phyloP scores from a whole-genome alignment of 2,113 vertebrate species.

The Laterallus jamaicensis region DNA sequence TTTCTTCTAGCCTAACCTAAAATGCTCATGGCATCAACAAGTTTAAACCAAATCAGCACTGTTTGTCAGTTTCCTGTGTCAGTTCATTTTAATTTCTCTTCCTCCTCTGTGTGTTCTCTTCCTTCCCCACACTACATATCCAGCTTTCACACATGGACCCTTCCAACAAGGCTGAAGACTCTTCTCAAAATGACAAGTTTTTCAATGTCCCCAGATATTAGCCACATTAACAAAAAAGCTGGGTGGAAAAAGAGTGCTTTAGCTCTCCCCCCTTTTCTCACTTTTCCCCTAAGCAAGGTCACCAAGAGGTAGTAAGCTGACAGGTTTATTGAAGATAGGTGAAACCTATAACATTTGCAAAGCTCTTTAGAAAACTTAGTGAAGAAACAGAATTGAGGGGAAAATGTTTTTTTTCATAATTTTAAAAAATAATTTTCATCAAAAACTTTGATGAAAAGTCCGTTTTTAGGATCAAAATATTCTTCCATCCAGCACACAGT shows the following conservation, averaged over 20 bases:
- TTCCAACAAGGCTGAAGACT: background rate
- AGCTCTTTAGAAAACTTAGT: background rate
- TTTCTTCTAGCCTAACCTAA: background rate
- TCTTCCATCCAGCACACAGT: background rate
- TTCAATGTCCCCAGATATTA: background rate
- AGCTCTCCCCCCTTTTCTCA: background rate
- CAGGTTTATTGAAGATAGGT: background rate
- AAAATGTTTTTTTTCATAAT: background rate
- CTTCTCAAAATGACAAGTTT: background rate
- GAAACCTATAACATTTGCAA: background rate
- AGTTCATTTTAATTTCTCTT: background rate
- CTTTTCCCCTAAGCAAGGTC: background rate
- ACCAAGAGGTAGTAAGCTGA: background rate
- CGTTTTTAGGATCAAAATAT: background rate
- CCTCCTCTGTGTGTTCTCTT: background rate
- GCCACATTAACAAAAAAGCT: background rate
- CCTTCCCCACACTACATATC: background rate
- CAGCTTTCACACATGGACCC: background rate
- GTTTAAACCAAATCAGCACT: background rate
- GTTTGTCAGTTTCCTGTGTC: rapidly evolving
- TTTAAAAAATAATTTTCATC: too few relatives aligned
- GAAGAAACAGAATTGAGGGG: background rate
- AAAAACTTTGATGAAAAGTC: background rate
- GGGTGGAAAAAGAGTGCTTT: background rate
- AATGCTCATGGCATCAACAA: background rate